These are phyloP conservation scores for Drosophila macrospina DNA, from an alignment of 2,888 invertebrate species.

Conservation along the genomic window DNA sequence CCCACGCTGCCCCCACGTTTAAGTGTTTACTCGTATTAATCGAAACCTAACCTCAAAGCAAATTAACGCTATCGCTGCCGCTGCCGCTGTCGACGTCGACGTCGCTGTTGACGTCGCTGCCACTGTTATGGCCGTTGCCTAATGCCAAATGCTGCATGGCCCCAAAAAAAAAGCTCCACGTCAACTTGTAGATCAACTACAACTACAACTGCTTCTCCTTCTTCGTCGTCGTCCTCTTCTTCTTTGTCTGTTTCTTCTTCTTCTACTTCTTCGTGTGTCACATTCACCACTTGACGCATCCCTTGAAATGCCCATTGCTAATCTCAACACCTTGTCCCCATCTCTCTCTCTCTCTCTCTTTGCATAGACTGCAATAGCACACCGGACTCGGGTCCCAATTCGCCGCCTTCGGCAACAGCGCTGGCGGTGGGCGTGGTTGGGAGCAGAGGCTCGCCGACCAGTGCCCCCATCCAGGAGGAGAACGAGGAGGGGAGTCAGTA, in stretches of 20 bases:
- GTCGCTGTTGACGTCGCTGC: background rate
- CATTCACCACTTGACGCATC: background rate
- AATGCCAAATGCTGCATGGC: slow-evolving; percentile 9
- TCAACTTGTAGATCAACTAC: background rate
- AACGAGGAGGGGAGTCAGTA: slow-evolving; percentile 89
- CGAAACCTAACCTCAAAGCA: slow-evolving; percentile 33
- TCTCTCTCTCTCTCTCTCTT: no score
- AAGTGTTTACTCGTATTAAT: slow-evolving; percentile 22
- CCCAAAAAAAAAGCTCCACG: background rate
- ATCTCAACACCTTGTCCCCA: background rate
- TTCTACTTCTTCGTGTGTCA: background rate
- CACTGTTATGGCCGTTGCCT: background rate
- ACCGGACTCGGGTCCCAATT: slow-evolving; percentile 91
- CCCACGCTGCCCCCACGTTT: background rate
- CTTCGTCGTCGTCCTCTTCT: background rate
- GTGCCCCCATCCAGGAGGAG: slow-evolving; percentile 93
- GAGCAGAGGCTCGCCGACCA: slow-evolving; percentile 88
- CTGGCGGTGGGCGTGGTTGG: slow-evolving; percentile 83
- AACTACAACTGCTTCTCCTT: background rate
- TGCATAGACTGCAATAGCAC: slow-evolving; percentile 87
- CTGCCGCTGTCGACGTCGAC: background rate
- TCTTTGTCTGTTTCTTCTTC: background rate
- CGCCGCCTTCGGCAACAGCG: slow-evolving; percentile 88
- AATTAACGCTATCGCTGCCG: slow-evolving; percentile 25
- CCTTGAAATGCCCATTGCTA: no score